These are phyloP conservation scores for Mycalesis mineus DNA, from an alignment of 2,888 invertebrate species.

Conservation along the genomic window DNA sequence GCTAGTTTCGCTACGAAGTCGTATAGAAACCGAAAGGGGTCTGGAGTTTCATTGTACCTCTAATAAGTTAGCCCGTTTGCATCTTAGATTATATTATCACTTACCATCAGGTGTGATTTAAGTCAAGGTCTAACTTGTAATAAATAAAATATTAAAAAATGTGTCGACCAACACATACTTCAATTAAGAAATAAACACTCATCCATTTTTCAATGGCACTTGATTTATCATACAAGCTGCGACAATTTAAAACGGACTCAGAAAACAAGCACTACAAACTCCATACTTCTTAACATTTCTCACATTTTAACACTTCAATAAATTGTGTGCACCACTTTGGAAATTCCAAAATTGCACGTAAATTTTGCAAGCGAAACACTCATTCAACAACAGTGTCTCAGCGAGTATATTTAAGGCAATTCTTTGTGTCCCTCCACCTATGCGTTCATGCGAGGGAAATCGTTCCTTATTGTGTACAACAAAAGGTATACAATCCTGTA, in stretches of 20 bases:
- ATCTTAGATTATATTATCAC: too few species aligned
- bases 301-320: conserved; percentile 18
- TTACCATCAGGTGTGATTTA: too few species aligned
- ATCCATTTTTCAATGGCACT: background rate
- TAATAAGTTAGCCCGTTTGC: too few species aligned
- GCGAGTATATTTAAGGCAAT: conserved; percentile 43
- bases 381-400: conserved; percentile 38
- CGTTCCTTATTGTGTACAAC: conserved; percentile 31
- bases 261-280: background rate
- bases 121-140: too few species aligned
- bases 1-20: too few species aligned
- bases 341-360: conserved; percentile 33
- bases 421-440: conserved; percentile 24
- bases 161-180: too few species aligned
- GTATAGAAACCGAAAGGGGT: too few species aligned
- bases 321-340: conserved; percentile 19
- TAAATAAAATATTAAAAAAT: too few species aligned
- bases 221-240: background rate
- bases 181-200: too few species aligned
- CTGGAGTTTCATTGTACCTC: too few species aligned
- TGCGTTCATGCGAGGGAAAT: conserved; percentile 28
- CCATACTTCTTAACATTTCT: background rate
- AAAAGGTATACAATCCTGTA: conserved; percentile 33
- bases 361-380: conserved; percentile 36
- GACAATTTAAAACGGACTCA: background rate